Evolutionary conservation across 2,113 vertebrate genomes (phyloP).

Genomic region (Cottus gobio): DNA sequence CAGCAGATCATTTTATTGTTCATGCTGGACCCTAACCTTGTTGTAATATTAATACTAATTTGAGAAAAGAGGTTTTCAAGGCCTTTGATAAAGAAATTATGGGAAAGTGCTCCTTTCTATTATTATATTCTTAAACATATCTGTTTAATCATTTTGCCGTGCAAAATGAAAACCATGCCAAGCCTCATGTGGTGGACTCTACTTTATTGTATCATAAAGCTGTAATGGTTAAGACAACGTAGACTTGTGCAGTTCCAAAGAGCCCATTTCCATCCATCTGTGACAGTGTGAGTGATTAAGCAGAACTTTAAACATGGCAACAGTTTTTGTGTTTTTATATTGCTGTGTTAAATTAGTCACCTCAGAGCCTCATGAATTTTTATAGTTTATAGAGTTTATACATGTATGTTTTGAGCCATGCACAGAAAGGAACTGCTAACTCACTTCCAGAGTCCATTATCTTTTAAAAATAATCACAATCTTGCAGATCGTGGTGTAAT

Average conservation of each 20-base stretch:
- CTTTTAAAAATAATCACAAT: conserved; percentile 1
- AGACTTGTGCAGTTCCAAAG: conserved; percentile 44
- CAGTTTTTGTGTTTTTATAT: conserved; percentile 49
- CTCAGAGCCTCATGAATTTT: conserved; percentile 57
- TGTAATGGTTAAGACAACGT: conserved; percentile 14
- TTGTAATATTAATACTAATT: background rate
- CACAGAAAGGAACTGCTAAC: background rate
- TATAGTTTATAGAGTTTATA: conserved; percentile 37
- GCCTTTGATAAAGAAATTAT: conserved; percentile 3
- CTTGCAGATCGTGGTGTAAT: background rate
- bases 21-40: background rate
- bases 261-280: conserved; percentile 47
- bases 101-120: conserved; percentile 1
- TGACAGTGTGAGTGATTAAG: conserved; percentile 37
- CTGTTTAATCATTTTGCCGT: background rate
- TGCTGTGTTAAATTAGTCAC: conserved; percentile 41
- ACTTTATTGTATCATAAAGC: conserved; percentile 43
- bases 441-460: conserved; percentile 14
- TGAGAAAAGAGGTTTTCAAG: background rate
- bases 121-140: too few species aligned
- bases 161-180: conserved; percentile 13
- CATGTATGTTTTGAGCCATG: conserved; percentile 16
- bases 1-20: background rate
- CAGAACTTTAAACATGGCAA: conserved; percentile 56
- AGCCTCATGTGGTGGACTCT: conserved; percentile 3